Evolutionary conservation across 2,888 invertebrate species (phyloP).

Genomic region (Drosophila paramelanica): DNA sequence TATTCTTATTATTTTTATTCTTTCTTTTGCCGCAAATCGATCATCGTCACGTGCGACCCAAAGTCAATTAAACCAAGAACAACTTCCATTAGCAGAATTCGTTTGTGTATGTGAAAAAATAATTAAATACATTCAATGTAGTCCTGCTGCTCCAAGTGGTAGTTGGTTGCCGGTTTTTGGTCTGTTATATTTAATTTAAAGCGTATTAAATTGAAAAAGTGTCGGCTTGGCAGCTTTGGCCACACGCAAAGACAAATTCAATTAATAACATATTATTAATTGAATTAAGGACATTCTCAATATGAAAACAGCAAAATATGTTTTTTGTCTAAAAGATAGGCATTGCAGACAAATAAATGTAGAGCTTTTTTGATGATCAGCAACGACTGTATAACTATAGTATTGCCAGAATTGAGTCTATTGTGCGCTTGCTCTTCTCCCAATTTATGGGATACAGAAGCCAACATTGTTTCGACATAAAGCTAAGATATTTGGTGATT

Average conservation of each 20-base stretch:
- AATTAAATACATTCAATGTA: constrained; percentile 51
- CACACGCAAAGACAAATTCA: constrained; percentile 27
- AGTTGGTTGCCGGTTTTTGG: constrained; percentile 27
- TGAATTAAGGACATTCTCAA: background rate
- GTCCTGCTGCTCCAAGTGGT: constrained; percentile 3
- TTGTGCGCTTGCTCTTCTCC: too few species aligned
- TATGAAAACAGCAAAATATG: background rate
- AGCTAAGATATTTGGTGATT: too few species aligned
- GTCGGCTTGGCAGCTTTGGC: constrained; percentile 9
- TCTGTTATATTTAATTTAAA: constrained; percentile 21
- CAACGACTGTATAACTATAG: too few species aligned
- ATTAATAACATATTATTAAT: constrained; percentile 23
- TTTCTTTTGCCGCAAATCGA: constrained; percentile 52
- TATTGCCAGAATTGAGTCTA: too few species aligned
- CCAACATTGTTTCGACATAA: too few species aligned
- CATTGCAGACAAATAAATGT: too few species aligned
- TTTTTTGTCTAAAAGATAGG: background rate
- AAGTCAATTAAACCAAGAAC: constrained; percentile 64
- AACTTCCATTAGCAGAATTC: constrained; percentile 68
- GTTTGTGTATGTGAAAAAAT: constrained; percentile 59
- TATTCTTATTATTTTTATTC: too few species aligned
- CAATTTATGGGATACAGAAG: too few species aligned
- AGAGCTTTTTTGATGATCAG: too few species aligned
- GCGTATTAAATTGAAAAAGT: constrained; percentile 15
- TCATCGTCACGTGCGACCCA: constrained; percentile 71